Conservation (phyloP, 2,113 vertebrate species). For the Cacatua alba region DNA sequence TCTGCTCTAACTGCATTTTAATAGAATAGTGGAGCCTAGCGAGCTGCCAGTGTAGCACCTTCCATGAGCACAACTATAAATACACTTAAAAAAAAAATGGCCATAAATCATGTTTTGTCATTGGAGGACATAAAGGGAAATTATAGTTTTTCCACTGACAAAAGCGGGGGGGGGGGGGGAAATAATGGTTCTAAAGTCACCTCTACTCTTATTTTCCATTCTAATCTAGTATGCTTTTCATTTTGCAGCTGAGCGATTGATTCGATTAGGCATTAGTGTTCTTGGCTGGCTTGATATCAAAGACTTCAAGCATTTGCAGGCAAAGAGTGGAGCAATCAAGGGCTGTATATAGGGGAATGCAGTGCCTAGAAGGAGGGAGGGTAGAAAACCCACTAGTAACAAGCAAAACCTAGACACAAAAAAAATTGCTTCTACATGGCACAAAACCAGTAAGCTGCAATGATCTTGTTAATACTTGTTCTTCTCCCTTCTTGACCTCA, state of each 20-base stretch:
- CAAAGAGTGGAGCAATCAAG: conserved; percentile 12
- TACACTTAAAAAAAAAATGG: neutral
- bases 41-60: neutral
- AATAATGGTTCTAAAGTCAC: conserved; percentile 24
- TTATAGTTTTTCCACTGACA: conserved; percentile 24
- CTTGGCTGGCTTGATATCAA: conserved; percentile 18
- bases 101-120: conserved; percentile 57
- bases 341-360: neutral
- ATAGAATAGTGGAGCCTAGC: neutral
- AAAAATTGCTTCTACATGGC: neutral
- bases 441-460: neutral
- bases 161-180: neutral
- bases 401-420: neutral
- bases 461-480: neutral
- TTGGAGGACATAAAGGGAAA: conserved; percentile 33
- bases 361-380: neutral
- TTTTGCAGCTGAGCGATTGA: conserved; percentile 46
- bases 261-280: conserved; percentile 40
- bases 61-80: conserved; percentile 35
- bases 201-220: conserved; percentile 60
- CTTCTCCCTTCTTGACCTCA: neutral
- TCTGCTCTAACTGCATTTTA: neutral
- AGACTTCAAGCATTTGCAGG: conserved; percentile 9
- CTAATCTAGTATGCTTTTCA: conserved; percentile 47
- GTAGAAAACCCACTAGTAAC: neutral